Evolutionary conservation across 2,888 invertebrate species (phyloP).

Genomic region (Harpalus rubripes): DNA sequence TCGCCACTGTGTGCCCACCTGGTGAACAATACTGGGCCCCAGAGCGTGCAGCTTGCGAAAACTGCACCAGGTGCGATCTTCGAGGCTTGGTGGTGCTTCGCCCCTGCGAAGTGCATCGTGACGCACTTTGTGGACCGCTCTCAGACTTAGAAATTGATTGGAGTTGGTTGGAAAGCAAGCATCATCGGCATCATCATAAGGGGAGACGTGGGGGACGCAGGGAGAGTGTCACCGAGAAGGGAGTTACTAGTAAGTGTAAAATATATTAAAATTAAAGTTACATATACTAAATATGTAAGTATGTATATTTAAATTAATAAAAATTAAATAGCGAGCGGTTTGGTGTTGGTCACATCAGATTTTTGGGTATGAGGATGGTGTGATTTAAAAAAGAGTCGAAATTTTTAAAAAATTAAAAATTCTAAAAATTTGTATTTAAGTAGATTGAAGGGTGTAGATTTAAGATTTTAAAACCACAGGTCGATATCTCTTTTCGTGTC

Average conservation of each 20-base stretch:
- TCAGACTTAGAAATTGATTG: slow-evolving; percentile 83
- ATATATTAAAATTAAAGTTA: too few relatives aligned
- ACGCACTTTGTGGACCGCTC: slow-evolving; percentile 86
- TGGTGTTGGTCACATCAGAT: too few relatives aligned
- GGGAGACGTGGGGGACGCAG: slow-evolving; percentile 6
- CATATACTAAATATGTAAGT: too few relatives aligned
- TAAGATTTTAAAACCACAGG: too few relatives aligned
- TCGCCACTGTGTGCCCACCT: slow-evolving; percentile 74
- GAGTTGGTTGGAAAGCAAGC: slow-evolving; percentile 79
- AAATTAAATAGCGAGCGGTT: too few relatives aligned
- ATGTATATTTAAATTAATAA: too few relatives aligned
- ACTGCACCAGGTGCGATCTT: slow-evolving; percentile 85
- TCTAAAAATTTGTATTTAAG: too few relatives aligned
- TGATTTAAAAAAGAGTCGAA: too few relatives aligned
- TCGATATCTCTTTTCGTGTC: too few relatives aligned
- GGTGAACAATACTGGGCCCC: slow-evolving; percentile 86
- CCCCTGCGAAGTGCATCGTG: slow-evolving; percentile 87
- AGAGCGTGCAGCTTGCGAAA: slow-evolving; percentile 82
- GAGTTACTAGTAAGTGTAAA: slow-evolving; percentile 8
- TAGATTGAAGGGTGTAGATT: too few relatives aligned
- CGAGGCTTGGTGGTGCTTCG: slow-evolving; percentile 81
- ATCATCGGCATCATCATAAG: slow-evolving; percentile 71
- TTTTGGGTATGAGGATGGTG: too few relatives aligned
- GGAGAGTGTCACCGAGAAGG: slow-evolving; percentile 1
- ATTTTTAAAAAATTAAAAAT: too few relatives aligned